Evolutionary conservation across 2,113 vertebrate species (phyloP).

Genomic region (Alces alces): DNA sequence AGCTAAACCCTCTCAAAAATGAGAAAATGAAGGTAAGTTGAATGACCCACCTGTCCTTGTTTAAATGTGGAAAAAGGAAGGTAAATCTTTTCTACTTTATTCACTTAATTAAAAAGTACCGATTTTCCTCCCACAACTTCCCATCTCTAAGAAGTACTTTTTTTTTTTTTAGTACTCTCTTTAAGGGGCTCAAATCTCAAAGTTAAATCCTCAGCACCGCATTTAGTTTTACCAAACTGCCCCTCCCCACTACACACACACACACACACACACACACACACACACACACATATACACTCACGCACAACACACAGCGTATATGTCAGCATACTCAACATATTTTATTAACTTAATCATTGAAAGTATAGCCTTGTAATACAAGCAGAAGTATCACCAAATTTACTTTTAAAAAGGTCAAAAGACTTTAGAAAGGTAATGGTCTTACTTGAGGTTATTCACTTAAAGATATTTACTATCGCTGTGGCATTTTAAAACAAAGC

Average conservation of each 20-base stretch:
- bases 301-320: neutral
- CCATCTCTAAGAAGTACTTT: neutral
- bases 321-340: neutral
- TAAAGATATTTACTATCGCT: slow-evolving; percentile 19
- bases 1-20: neutral
- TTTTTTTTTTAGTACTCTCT: neutral
- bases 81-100: neutral
- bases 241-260: too few species aligned
- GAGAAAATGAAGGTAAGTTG: neutral
- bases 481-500: slow-evolving; percentile 18
- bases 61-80: neutral
- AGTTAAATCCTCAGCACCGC: neutral
- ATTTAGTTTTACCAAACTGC: neutral
- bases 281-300: neutral
- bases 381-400: neutral
- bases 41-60: neutral
- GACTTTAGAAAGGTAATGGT: slow-evolving; percentile 14
- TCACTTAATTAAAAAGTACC: neutral
- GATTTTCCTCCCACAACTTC: neutral
- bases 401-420: slow-evolving; percentile 5
- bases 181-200: neutral
- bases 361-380: neutral
- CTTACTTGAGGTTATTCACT: neutral
- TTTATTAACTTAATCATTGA: slow-evolving; percentile 19
- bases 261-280: neutral